Base-by-base conservation (phyloP, 1,140 invertebrate species). In the Drosophila sechellia region DNA sequence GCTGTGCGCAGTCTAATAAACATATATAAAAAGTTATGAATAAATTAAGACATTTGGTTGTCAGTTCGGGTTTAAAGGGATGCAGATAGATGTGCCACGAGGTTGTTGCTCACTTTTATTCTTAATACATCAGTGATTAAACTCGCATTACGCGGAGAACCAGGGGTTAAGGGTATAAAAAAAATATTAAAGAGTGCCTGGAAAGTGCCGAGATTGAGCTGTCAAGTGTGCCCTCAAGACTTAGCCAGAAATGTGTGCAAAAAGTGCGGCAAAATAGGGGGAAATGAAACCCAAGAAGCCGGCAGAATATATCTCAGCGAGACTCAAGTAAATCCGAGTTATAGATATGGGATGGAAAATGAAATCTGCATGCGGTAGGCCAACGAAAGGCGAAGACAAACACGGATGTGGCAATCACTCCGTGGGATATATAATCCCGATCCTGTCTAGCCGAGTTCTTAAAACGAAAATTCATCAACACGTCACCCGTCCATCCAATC, bases 401-500 rank as follows among this genome's bases (percentile, higher is more conserved):
- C 70, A 84, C 87, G 87, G 87, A 90, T 87, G 87, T 90, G 87
- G 81, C 87, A 90, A 90, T 90, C 87, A 90, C 57, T 49, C 53
- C 10, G 20, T 22, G 65, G 63, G 66, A 70, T 57, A 76, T 53
- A 58, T 57, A 60, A 64, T 75, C 31, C 25, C 84, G 85, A 86
- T 86, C 79, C 86, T 90, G 86, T 83, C 81, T 79, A 69, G 79
- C 58, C 64, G 31, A 35, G 49, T 78, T 87, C 77, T 85, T 85
- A 65, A 81, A 90, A 87, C 81, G 87, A 90, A 90, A 90, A 90
- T 90, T 90, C 79, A 86, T 87, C 87, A 90, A 73, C 79, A 77
- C 77, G 83, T 87, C 68, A 71, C 20, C 37, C 66, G 52, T 56
- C 66, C 42, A 39, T 55, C 65, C 49, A 65, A 50, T 34, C 65